Percentiles rank a stretch among this genome's conserved stretches.
These are phyloP conservation scores for Delphinus delphis DNA, from an alignment of 2,113 vertebrate genomes.

Conservation along the genomic window DNA sequence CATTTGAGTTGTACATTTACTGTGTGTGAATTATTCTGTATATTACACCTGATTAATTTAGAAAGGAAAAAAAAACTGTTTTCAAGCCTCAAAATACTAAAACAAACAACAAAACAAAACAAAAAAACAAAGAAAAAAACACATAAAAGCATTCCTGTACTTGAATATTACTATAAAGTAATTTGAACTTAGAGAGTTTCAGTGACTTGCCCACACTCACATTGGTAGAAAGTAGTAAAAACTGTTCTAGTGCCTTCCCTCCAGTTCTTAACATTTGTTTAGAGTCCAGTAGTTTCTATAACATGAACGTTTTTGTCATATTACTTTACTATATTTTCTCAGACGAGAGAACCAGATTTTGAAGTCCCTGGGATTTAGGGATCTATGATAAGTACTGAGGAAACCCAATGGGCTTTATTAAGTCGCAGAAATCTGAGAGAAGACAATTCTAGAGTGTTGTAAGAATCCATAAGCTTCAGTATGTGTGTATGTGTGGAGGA, in stretches of 20 bases:
- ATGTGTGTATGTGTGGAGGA: not conserved
- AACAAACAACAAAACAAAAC: not conserved
- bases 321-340: not conserved
- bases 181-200: not conserved
- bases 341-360: not conserved
- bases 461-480: not conserved
- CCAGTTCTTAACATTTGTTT: not conserved
- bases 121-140: not conserved
- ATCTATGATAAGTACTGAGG: not conserved
- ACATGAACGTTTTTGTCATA: rapidly evolving
- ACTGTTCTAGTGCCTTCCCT: not conserved
- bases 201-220: not conserved
- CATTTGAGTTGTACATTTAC: not conserved
- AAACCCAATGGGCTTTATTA: not conserved
- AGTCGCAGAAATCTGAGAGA: not conserved
- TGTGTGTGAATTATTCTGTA: not conserved
- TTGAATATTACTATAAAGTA: not conserved
- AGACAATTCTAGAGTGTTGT: not conserved
- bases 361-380: not conserved
- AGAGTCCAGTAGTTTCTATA: not conserved
- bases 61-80: not conserved
- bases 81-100: not conserved
- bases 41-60: not conserved
- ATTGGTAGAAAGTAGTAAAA: not conserved
- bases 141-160: not conserved